A percentile compares a stretch with the other conserved stretches of the same genome.
phyloP scores from a whole-genome alignment of 2,113 vertebrate genomes.

The Vidua chalybeata region DNA sequence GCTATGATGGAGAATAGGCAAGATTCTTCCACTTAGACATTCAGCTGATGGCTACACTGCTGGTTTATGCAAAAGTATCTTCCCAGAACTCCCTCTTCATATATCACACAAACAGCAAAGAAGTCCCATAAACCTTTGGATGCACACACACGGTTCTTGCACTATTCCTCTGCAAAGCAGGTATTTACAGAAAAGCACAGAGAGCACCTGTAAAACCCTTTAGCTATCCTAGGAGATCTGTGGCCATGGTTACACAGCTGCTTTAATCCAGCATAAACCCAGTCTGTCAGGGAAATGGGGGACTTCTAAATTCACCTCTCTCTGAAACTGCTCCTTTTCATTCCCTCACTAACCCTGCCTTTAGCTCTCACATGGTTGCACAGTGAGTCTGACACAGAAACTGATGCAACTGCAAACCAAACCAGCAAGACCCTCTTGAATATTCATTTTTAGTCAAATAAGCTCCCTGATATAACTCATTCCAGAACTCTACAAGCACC shows the following conservation, averaged over 20 bases:
- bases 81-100: background rate
- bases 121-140: background rate
- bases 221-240: slow-evolving; percentile 33
- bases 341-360: background rate
- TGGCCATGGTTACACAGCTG: slow-evolving; percentile 64
- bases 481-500: background rate
- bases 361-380: background rate
- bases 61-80: background rate
- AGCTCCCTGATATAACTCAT: background rate
- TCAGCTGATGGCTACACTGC: background rate
- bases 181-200: slow-evolving; percentile 20
- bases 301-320: slow-evolving; percentile 9
- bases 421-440: background rate
- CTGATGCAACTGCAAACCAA: background rate
- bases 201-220: slow-evolving; percentile 39
- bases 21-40: background rate
- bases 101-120: background rate
- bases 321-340: background rate
- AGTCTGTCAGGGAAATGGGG: background rate
- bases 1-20: background rate
- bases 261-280: slow-evolving; percentile 49
- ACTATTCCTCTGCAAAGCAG: background rate
- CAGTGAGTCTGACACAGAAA: background rate
- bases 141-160: background rate
- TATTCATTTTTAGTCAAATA: background rate